phyloP scores from a whole-genome alignment of 1,140 invertebrate genomes.

The Lethocerus indicus region DNA sequence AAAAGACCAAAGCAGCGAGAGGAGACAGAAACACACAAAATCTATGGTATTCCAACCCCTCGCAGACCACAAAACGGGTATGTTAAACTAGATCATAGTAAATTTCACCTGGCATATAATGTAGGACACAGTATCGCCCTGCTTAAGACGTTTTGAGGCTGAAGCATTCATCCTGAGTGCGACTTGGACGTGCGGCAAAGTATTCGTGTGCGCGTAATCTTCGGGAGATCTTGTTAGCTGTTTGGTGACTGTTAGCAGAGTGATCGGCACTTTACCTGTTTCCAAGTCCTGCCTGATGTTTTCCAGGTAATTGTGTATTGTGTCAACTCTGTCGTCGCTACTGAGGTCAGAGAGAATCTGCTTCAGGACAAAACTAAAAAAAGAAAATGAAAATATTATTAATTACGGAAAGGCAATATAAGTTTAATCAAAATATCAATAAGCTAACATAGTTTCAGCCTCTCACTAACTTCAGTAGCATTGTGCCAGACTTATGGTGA shows the following conservation, averaged over 20 bases:
- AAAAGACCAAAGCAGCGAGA: too few species aligned
- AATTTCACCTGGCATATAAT: slow-evolving; percentile 85
- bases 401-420: too few species aligned
- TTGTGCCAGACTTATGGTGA: too few species aligned
- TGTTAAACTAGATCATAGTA: too few species aligned
- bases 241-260: slow-evolving; percentile 80
- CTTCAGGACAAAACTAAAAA: slow-evolving; percentile 47
- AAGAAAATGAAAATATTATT: too few species aligned
- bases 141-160: slow-evolving; percentile 64
- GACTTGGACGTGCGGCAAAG: slow-evolving; percentile 81
- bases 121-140: slow-evolving; percentile 90
- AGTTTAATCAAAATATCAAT: too few species aligned
- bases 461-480: too few species aligned
- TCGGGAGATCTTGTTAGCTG: slow-evolving; percentile 89
- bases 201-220: slow-evolving; percentile 76
- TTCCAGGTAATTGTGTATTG: slow-evolving; percentile 53
- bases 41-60: too few species aligned
- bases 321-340: slow-evolving; percentile 66
- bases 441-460: too few species aligned
- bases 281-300: slow-evolving; percentile 53
- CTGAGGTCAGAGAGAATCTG: slow-evolving; percentile 68
- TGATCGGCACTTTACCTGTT: slow-evolving; percentile 44
- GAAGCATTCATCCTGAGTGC: slow-evolving; percentile 71
- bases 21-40: too few species aligned
- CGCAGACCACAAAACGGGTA: too few species aligned